A percentile compares a stretch with the other conserved stretches of the same genome.
Evolutionary conservation across 1,140 invertebrate genomes (phyloP).

Genomic region (Pteromalus puparum): DNA sequence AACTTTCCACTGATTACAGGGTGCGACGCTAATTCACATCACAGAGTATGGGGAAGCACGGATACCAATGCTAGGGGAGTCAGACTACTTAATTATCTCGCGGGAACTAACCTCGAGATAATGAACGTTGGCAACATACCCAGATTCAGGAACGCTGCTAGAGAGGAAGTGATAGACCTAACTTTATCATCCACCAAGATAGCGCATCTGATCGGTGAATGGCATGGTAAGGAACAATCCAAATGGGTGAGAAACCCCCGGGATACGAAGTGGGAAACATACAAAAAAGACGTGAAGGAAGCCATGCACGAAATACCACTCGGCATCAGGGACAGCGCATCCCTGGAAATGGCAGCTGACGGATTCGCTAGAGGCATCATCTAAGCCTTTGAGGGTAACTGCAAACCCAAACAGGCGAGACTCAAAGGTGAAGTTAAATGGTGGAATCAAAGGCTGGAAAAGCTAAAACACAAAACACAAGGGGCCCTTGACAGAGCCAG

Average conservation of each 20-base stretch:
- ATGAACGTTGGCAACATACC: neutral
- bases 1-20: too few species aligned
- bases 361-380: neutral
- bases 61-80: neutral
- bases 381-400: too few species aligned
- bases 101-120: neutral
- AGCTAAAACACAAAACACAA: too few species aligned
- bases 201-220: neutral
- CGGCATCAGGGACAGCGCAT: neutral
- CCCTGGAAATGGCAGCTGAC: neutral
- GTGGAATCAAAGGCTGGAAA: too few species aligned
- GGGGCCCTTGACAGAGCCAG: neutral
- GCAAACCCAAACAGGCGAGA: too few species aligned
- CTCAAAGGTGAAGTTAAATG: too few species aligned
- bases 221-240: neutral
- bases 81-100: neutral
- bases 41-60: too few species aligned
- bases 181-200: neutral
- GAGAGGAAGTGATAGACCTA: neutral
- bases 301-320: neutral
- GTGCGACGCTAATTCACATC: too few species aligned
- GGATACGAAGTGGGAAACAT: neutral
- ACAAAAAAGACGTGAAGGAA: neutral
- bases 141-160: neutral
- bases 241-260: neutral